Evolutionary conservation across 2,888 invertebrate species (phyloP).

Genomic region (Boloria selene): DNA sequence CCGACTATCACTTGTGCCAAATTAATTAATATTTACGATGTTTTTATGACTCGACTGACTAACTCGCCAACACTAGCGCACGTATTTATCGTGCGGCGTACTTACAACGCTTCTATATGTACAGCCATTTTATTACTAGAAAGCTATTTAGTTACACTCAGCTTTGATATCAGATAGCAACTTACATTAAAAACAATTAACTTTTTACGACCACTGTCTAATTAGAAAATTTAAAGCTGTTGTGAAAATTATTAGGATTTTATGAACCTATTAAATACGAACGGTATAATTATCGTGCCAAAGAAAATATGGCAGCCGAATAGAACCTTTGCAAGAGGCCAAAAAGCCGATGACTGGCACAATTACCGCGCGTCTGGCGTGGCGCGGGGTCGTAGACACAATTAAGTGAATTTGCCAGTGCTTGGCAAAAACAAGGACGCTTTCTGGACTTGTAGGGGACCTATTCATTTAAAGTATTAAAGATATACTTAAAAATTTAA

Average conservation of each 20-base stretch:
- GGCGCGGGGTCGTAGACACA: conserved; percentile 68
- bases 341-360: conserved; percentile 39
- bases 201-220: conserved; percentile 6
- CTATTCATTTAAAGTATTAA: conserved; percentile 41
- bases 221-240: conserved; percentile 5
- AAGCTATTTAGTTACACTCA: too few species aligned
- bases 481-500: not conserved
- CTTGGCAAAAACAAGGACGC: conserved; percentile 61
- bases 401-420: conserved; percentile 74
- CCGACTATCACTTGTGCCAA: conserved; percentile 28
- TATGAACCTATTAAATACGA: conserved; percentile 18
- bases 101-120: not conserved
- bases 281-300: conserved; percentile 32
- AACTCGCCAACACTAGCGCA: conserved; percentile 13
- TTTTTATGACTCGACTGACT: conserved; percentile 18
- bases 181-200: conserved; percentile 1
- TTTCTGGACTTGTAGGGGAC: conserved; percentile 46
- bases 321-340: conserved; percentile 26
- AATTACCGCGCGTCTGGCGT: conserved; percentile 64
- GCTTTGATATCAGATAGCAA: not conserved
- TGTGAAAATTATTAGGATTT: conserved; percentile 19
- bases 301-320: conserved; percentile 17
- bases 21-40: conserved; percentile 30
- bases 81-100: conserved; percentile 5
- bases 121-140: not conserved